Base-by-base conservation (phyloP, 2,888 invertebrate species). In the Pemphredon lugubris region DNA sequence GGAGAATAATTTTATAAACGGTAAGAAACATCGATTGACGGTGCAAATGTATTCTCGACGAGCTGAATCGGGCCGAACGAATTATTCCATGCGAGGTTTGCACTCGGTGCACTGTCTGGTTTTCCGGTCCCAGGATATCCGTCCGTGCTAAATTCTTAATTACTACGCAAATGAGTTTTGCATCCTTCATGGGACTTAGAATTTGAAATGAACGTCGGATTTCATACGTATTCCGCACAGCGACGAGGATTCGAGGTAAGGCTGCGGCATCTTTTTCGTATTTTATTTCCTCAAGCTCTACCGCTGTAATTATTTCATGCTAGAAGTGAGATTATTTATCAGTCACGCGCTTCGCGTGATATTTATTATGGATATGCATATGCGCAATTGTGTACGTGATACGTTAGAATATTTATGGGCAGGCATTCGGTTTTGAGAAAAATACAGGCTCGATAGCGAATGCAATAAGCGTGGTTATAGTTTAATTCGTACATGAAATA, bases 161-260 rank as follows among this genome's bases (percentile, higher is more conserved):
- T 83, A 82, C 77, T 79, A 79, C 75, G 81, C 79, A 83, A 83
- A 83, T 83, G 79, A 83, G 81, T 81, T 83, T 83, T 83, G 84
- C 81, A 83, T 77, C 76, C 75, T 73, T 79, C 76, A 79, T 79
- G 70, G 76, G 65, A 73, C 65, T 75, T 67, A 65, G 74, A 80
- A 77, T 79, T 75, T 73, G 55, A 69, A 79, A 83, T 80, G 81
- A 77, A 75, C 75, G 76, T 64, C 69, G 70, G 55, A 74, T 77
- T 77, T 76, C 76, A 68, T 68, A 63, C 61, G 65, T 53, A 61
- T 69, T 61, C 42, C 53, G 44, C 53, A 32, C 4, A 30, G 16
- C 34, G 40, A 21, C 40, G n/a, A 23, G 21, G 4, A 16, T 16
- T 32, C 64, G 13, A 26, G 32, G 16, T 58, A 53, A 58, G 53